A percentile compares a stretch with the other conserved stretches of the same genome.
These are phyloP conservation scores for Eremobia ochroleuca DNA, from an alignment of 2,888 invertebrate species.

Conservation along the genomic window DNA sequence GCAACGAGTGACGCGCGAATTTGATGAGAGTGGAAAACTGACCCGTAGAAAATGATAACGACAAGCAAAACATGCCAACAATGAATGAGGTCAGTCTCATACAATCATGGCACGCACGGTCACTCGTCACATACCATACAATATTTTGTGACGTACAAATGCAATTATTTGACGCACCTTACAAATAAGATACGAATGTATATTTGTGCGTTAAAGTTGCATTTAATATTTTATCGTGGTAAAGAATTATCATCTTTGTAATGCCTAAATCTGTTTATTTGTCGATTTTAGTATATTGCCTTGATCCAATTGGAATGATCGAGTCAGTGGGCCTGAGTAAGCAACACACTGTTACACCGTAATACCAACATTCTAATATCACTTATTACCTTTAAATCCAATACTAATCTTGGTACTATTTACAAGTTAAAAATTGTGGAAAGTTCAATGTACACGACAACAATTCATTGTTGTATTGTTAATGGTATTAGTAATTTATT, in stretches of 20 bases:
- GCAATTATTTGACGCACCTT: conserved; percentile 81
- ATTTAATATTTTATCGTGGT: conserved; percentile 70
- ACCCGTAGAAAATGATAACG: conserved; percentile 30
- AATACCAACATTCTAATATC: conserved; percentile 82
- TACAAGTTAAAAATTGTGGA: conserved; percentile 78
- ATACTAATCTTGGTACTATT: conserved; percentile 79
- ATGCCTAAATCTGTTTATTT: conserved; percentile 67
- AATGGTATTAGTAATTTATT: conserved; percentile 61
- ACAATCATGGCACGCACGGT: conserved; percentile 42
- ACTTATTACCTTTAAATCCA: conserved; percentile 77
- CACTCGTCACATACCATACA: conserved; percentile 70
- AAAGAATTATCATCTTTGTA: conserved; percentile 67
- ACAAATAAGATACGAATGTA: conserved; percentile 72
- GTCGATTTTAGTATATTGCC: conserved; percentile 69
- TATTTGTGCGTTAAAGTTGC: conserved; percentile 82
- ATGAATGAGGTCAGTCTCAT: conserved; percentile 26
- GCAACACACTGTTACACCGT: conserved; percentile 70
- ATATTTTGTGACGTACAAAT: conserved; percentile 85
- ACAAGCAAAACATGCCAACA: conserved; percentile 46
- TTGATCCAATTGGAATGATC: conserved; percentile 85
- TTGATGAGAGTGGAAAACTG: conserved; percentile 8
- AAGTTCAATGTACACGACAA: conserved; percentile 76
- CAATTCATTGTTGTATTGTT: conserved; percentile 69
- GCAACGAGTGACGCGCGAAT: conserved; percentile 65
- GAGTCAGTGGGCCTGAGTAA: conserved; percentile 74